A percentile compares a stretch with the other conserved stretches of the same genome.
Evolutionary conservation across 2,113 vertebrate genomes (phyloP).

Genomic region (Prochilodus magdalenae): DNA sequence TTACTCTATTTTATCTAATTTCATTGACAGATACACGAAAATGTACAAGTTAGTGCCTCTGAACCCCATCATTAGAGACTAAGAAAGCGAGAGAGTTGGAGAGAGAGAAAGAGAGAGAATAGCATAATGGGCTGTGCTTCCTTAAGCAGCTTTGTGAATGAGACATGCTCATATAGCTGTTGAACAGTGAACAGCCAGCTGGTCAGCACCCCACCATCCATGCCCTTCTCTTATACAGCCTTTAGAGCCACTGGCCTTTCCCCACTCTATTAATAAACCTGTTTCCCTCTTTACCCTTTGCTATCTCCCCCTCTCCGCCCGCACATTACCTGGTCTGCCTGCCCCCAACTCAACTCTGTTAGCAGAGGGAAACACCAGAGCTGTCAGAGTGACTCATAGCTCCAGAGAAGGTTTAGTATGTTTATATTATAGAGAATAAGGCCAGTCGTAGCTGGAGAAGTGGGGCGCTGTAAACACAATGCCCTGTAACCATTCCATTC

Average conservation of each 20-base stretch:
- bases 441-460: not conserved
- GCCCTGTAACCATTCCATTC: conserved; percentile 23
- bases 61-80: too few species aligned
- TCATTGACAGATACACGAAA: too few species aligned
- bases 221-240: conserved; percentile 13
- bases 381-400: not conserved
- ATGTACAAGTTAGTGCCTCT: too few species aligned
- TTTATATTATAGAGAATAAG: not conserved
- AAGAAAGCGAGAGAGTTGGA: too few species aligned
- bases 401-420: not conserved
- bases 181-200: conserved; percentile 25
- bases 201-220: conserved; percentile 16
- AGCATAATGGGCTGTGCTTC: not conserved
- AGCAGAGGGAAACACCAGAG: conserved; percentile 3
- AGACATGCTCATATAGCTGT: not conserved
- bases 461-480: not conserved
- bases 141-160: conserved; percentile 21
- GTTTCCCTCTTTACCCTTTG: conserved; percentile 22
- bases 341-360: not conserved
- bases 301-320: conserved; percentile 26
- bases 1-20: too few species aligned
- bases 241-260: conserved; percentile 71
- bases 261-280: conserved; percentile 52
- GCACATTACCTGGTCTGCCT: conserved; percentile 6
- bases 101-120: too few species aligned